Base-by-base conservation (phyloP, 2,113 vertebrate genomes). In the Phyllopteryx taeniolatus region DNA sequence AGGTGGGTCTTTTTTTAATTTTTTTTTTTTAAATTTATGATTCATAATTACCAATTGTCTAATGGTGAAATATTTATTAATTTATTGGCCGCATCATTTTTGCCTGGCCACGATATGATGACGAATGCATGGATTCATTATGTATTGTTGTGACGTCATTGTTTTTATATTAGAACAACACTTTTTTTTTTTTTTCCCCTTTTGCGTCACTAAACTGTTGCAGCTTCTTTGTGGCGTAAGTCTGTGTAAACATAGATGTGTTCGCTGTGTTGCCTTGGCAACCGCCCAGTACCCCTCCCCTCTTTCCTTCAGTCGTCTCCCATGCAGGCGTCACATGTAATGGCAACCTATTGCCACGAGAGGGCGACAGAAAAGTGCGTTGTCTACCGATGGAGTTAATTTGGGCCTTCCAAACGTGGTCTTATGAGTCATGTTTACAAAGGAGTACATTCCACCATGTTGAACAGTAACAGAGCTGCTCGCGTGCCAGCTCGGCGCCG, bases 231-330 rank as follows among this genome's bases (percentile, higher is more conserved):
- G 27, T 61, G 59, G 27, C 8, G 3, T 13, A 27, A 11, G 12
- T 59, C 57, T 4, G 31, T 35, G 22, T 4, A 11, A 57, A 57
- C 22, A 8, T 7, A 63, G 9, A 42, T 42, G 19, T 76, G 46
- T 83, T 80, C 76, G 44, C 74, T 73, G 19, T 9, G 78, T 89
- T 81, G 81, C 70, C 86, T 68, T 59, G 69, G 87, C 74, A 85
- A 86, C 88, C 20, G 0, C 31, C 56, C 64, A 27, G 22, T 15
- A 5, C 22, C 22, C 44, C 22, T 27, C 44, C 64, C 44, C 6
- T 19, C 4, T 61, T 17, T 61, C 56, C 56, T 31, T 12, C 2
- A 8, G 3, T 22, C 10, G 33, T n/a, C n/a, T n/a, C 12, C 13
- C 13, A 1, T 17, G 22, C 9, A 27, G 56, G 9, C 9, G 10